Percentiles rank a stretch among this genome's conserved stretches.
Conservation (phyloP, 1,140 invertebrate genomes). For the Choristoneura fumiferana region DNA sequence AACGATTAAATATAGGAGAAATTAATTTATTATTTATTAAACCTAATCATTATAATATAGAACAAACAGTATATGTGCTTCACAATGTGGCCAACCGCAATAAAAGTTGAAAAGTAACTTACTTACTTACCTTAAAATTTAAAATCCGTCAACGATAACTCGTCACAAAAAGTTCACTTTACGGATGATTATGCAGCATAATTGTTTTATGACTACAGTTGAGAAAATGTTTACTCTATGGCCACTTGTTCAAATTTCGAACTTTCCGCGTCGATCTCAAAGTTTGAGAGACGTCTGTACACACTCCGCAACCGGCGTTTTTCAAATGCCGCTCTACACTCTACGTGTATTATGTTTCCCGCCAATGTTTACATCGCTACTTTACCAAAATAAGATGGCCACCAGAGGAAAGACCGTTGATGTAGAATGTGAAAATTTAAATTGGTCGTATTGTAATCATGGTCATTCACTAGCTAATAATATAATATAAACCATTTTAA, state of each 20-base stretch:
- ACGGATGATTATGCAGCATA: not conserved
- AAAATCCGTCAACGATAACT: not conserved
- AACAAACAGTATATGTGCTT: too few relatives aligned
- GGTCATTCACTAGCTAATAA: not conserved
- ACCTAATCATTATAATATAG: too few relatives aligned
- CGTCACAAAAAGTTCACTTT: conserved; percentile 4
- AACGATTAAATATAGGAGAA: too few relatives aligned
- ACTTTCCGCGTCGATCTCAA: conserved; percentile 1
- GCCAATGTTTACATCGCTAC: conserved; percentile 14
- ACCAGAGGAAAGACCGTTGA: not conserved
- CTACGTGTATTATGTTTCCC: too few relatives aligned
- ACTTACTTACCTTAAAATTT: not conserved
- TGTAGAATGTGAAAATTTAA: not conserved
- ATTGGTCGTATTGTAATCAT: not conserved
- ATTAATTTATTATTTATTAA: too few relatives aligned
- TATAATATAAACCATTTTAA: not conserved
- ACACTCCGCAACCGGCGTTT: conserved; percentile 9
- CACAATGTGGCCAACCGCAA: not conserved
- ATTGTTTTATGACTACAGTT: not conserved
- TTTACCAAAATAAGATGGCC: not conserved
- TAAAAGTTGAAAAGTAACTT: too few relatives aligned
- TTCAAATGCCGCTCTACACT: conserved; percentile 7
- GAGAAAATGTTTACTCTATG: not conserved
- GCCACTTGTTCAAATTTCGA: conserved; percentile 18
- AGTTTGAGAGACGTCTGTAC: not conserved